Evolutionary conservation across 2,797 vertebrate species (phyloP).

Genomic region (Potorous gilbertii): DNA sequence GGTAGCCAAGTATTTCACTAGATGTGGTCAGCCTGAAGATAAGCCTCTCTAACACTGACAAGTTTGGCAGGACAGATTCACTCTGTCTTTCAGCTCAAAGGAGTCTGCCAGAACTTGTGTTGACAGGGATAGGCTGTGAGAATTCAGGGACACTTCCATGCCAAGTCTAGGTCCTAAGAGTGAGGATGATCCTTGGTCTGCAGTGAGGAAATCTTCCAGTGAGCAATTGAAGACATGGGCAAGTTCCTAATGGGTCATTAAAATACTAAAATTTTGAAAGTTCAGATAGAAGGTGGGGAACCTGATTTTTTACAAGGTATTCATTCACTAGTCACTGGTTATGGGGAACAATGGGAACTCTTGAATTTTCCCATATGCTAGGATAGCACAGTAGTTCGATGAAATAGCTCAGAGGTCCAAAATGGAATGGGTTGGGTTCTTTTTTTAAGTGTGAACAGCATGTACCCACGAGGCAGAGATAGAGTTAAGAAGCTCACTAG

Average conservation of each 20-base stretch:
- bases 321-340: not conserved
- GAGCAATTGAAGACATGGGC: not conserved
- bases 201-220: not conserved
- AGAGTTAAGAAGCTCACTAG: not conserved
- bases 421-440: not conserved
- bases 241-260: not conserved
- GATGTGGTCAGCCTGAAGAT: not conserved
- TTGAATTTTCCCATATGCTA: not conserved
- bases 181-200: not conserved
- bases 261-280: not conserved
- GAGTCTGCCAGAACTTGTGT: not conserved
- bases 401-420: not conserved
- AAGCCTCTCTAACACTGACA: not conserved
- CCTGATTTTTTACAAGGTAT: not conserved
- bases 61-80: not conserved
- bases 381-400: not conserved
- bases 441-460: not conserved
- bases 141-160: not conserved
- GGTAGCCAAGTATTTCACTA: not conserved
- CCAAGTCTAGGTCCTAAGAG: not conserved
- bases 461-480: not conserved
- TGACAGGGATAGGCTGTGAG: not conserved
- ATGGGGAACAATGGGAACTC: not conserved
- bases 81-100: not conserved
- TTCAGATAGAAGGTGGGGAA: not conserved